These are phyloP conservation scores for Synanthedon myopaeformis DNA, from an alignment of 2,888 invertebrate species.

Conservation along the genomic window DNA sequence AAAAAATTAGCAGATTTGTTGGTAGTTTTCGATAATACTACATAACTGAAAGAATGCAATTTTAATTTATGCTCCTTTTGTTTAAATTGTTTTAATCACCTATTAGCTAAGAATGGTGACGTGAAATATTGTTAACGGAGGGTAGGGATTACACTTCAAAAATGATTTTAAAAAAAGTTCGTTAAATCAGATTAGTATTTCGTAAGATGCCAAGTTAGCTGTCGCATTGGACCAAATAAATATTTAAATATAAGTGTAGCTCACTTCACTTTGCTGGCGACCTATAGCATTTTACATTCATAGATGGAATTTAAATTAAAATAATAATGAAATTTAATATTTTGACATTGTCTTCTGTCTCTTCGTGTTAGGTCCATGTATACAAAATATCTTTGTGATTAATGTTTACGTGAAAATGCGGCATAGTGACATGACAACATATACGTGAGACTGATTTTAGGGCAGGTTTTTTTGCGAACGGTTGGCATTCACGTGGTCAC, in stretches of 20 bases:
- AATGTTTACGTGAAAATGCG: constrained; percentile 45
- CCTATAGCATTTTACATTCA: constrained; percentile 39
- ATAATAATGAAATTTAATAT: constrained; percentile 16
- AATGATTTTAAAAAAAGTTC: constrained; percentile 20
- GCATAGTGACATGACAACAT: constrained; percentile 35
- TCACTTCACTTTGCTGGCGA: constrained; percentile 55
- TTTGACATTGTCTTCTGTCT: constrained; percentile 45
- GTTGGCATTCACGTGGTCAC: neutral
- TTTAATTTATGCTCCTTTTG: too few relatives aligned
- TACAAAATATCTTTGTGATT: constrained; percentile 58
- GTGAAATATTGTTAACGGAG: constrained; percentile 37
- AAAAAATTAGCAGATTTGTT: too few relatives aligned
- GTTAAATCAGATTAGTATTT: constrained; percentile 39
- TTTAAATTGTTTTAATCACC: too few relatives aligned
- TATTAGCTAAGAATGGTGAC: constrained; percentile 12
- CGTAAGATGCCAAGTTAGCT: constrained; percentile 63
- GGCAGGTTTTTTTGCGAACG: constrained; percentile 2
- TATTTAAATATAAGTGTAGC: constrained; percentile 51
- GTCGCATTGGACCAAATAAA: constrained; percentile 64
- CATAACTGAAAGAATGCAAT: too few relatives aligned
- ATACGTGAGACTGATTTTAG: constrained; percentile 47
- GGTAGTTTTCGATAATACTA: too few relatives aligned
- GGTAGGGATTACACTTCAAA: constrained; percentile 16
- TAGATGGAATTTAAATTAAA: constrained; percentile 11
- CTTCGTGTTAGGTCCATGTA: constrained; percentile 58